Conservation (phyloP, 2,113 vertebrate species). For the Rhabdomys dilectus region DNA sequence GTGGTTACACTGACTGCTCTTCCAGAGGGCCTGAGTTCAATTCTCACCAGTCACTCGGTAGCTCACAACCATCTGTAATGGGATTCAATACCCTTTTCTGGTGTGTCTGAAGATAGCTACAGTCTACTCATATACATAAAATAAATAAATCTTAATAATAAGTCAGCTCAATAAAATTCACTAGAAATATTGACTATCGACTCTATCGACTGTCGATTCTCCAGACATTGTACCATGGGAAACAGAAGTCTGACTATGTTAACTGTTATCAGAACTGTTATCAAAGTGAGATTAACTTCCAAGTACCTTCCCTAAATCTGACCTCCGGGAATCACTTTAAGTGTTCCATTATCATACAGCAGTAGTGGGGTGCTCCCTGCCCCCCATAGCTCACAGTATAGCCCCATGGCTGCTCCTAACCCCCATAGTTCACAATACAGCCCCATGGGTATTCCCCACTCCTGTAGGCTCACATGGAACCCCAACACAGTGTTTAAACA, state of each 20-base stretch:
- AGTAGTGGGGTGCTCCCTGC: accelerated
- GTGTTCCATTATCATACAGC: not conserved
- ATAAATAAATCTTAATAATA: too few species aligned
- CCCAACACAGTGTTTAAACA: not conserved
- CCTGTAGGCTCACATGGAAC: accelerated
- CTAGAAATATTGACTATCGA: not conserved
- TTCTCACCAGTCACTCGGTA: too few species aligned
- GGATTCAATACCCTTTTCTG: too few species aligned
- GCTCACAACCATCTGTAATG: too few species aligned
- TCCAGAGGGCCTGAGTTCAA: too few species aligned
- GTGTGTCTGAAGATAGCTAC: too few species aligned
- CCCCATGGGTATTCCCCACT: too few species aligned
- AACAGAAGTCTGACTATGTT: not conserved
- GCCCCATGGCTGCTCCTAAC: not conserved
- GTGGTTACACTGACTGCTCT: too few species aligned
- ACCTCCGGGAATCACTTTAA: not conserved
- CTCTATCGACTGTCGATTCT: not conserved
- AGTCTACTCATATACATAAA: too few species aligned
- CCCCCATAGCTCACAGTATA: accelerated
- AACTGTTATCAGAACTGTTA: not conserved
- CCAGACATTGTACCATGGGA: not conserved
- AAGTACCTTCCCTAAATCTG: not conserved
- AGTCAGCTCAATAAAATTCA: not conserved
- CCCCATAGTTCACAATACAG: accelerated
- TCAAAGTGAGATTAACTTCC: not conserved